phyloP scores from a whole-genome alignment of 2,113 vertebrate species.

The Platichthys stellatus region DNA sequence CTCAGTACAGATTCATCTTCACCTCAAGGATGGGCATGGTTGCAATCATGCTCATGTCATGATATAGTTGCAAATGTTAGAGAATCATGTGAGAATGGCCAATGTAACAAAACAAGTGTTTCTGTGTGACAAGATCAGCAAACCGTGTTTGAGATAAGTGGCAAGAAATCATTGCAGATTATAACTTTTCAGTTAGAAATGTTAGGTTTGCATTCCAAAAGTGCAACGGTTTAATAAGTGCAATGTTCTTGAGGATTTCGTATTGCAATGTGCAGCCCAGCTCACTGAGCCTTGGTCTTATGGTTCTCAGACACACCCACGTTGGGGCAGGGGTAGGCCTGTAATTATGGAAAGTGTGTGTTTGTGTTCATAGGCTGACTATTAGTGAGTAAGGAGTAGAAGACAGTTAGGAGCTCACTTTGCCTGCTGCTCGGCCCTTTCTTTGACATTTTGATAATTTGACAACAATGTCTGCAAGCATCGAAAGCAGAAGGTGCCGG shows the following conservation, averaged over 20 bases:
- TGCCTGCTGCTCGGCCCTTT: conserved; percentile 40
- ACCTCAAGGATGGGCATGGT: background rate
- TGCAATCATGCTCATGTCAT: background rate
- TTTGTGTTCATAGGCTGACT: conserved; percentile 69
- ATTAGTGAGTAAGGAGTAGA: conserved; percentile 56
- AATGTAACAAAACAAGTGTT: background rate
- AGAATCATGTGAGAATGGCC: too few relatives aligned
- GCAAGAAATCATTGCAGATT: background rate
- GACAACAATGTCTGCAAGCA: background rate
- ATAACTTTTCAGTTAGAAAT: background rate
- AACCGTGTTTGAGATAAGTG: background rate
- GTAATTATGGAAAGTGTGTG: conserved; percentile 77
- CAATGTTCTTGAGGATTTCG: conserved; percentile 10
- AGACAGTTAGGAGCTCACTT: background rate
- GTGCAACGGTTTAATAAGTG: background rate
- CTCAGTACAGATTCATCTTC: background rate
- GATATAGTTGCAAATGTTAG: background rate
- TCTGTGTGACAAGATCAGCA: background rate
- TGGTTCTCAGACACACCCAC: conserved; percentile 74
- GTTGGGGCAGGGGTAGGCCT: conserved; percentile 45
- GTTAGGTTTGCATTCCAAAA: background rate
- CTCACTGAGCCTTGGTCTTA: conserved; percentile 39
- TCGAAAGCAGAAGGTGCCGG: background rate
- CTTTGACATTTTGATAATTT: background rate
- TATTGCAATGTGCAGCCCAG: conserved; percentile 28